Percentiles rank a stretch among this genome's conserved stretches.
phyloP scores from a whole-genome alignment of 2,797 vertebrate genomes.

The Megaceryle alcyon region DNA sequence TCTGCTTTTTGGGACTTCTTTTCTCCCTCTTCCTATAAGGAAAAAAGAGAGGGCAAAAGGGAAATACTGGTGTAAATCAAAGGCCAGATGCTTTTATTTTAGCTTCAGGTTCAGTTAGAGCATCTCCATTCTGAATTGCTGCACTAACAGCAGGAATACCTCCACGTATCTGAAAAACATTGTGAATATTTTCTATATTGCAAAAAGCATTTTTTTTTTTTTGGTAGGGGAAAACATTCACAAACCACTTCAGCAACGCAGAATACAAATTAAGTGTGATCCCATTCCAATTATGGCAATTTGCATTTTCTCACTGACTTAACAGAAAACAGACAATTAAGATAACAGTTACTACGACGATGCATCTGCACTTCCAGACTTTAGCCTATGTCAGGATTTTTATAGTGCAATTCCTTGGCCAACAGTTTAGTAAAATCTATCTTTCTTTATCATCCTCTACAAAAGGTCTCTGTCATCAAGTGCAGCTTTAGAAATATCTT shows the following conservation, averaged over 20 bases:
- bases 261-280: conserved; percentile 27
- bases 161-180: background rate
- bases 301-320: conserved; percentile 48
- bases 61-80: background rate
- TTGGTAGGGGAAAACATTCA: background rate
- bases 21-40: background rate
- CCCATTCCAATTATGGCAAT: conserved; percentile 3
- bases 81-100: background rate
- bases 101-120: background rate
- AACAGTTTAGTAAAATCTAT: background rate
- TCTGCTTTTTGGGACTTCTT: background rate
- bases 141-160: background rate
- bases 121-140: background rate
- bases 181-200: conserved; percentile 15
- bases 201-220: background rate
- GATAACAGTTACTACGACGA: conserved; percentile 5
- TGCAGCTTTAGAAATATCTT: background rate
- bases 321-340: conserved; percentile 62
- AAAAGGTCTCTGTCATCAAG: background rate
- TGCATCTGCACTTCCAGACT: conserved; percentile 52
- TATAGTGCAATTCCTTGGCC: background rate
- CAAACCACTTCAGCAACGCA: background rate
- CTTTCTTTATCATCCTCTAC: background rate
- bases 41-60: background rate
- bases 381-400: conserved; percentile 48